Base-by-base conservation (phyloP, 2,797 vertebrate genomes). In the Parauchenoglanis punctatus region DNA sequence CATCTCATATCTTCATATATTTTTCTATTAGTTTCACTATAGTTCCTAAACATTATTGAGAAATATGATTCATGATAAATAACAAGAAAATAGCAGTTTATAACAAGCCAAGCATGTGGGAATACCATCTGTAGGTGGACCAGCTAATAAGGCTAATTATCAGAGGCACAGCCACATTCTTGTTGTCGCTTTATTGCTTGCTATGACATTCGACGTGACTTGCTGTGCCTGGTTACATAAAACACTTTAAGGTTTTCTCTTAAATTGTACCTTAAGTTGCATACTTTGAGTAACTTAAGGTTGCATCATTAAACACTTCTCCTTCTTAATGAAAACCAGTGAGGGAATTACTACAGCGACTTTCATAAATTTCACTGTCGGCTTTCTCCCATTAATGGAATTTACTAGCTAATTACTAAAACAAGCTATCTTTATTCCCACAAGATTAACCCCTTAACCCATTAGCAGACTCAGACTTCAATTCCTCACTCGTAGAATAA, bases 401-500 rank as follows among this genome's bases (percentile, higher is more conserved):
- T 77, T 77, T 77, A 31, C 75, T 17, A 7, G 49, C 25, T n/a
- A 76, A 76, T 52, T 59, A 80, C 3, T 80, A 31, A 80, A 73
- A 46, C 40, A 73, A 25, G 40, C 18, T 80, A 23, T 40, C 77
- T 80, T 80, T 25, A 58, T 40, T 59, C 20, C 18, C 10, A 0
- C 8, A 40, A 59, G 54, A 59, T 80, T 80, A 73, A 59, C 54
- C 28, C 28, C 18, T 4, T 35, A 59, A 80, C 31, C 77, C 31
- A 35, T 80, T 11, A 80, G 1, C 18, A 59, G 52, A 58, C 59
- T 59, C n/a, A 28, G 46, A 17, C 44, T 49, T 23, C 13, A 23
- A 75, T 75, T 49, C 35, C 31, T 70, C 23, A 76, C 20, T 25
- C 7, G 12, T 52, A 13, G 28, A 81, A 23, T 59, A 31, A 23